Evolutionary conservation across 1,140 invertebrate genomes (phyloP).

Genomic region (Drosophila pachea): DNA sequence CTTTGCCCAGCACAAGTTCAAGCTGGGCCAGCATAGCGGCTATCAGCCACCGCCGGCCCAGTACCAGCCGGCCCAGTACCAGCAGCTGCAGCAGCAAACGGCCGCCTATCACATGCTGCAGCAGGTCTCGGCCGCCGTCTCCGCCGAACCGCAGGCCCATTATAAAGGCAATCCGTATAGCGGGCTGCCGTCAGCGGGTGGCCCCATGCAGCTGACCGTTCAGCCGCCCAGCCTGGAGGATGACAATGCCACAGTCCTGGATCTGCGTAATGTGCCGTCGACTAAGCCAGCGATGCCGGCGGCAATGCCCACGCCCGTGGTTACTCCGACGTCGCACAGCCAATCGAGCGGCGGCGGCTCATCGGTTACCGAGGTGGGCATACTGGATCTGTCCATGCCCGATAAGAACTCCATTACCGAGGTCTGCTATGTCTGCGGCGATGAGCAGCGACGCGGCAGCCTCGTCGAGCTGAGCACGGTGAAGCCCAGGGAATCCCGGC

Average conservation of each 20-base stretch:
- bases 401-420: conserved; percentile 93
- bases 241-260: conserved; percentile 66
- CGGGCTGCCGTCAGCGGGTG: conserved; percentile 33
- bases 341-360: conserved; percentile 13
- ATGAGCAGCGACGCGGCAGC: conserved; percentile 89
- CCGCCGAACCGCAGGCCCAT: conserved; percentile 36
- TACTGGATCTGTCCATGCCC: conserved; percentile 92
- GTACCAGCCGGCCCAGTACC: conserved; percentile 66
- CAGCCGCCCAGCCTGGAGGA: conserved; percentile 45
- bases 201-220: conserved; percentile 7
- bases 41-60: conserved; percentile 34
- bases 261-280: conserved; percentile 62
- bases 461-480: conserved; percentile 83
- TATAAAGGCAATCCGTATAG: conserved; percentile 70
- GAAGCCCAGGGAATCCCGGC: conserved; percentile 80
- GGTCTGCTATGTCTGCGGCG: conserved; percentile 93
- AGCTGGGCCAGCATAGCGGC: conserved; percentile 40
- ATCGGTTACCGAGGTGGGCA: conserved; percentile 81
- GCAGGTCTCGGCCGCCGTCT: conserved; percentile 46
- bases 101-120: conserved; percentile 69
- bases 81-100: conserved; percentile 64
- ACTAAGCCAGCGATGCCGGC: neutral
- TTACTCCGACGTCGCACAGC: conserved; percentile 19
- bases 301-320: conserved; percentile 34
- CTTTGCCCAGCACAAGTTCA: conserved; percentile 76